Percentiles rank a stretch among this genome's conserved stretches.
Evolutionary conservation across 2,888 invertebrate species (phyloP).

Genomic region (Isotomurus palustris): DNA sequence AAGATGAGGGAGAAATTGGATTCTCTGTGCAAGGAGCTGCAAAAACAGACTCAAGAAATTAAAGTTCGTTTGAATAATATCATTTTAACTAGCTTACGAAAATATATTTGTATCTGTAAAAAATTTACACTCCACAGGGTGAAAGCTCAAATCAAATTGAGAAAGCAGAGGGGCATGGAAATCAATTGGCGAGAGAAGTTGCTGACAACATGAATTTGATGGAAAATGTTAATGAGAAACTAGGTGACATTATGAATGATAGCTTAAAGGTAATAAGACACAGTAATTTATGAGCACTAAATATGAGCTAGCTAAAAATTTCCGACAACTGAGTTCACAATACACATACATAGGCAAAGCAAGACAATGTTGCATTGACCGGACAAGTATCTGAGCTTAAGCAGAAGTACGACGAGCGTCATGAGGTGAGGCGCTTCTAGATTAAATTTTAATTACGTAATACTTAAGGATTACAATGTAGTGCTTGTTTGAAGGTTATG

Average conservation of each 20-base stretch:
- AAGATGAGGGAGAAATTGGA: constrained; percentile 41
- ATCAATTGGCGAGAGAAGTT: constrained; percentile 40
- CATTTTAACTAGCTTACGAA: not conserved
- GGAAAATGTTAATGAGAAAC: constrained; percentile 40
- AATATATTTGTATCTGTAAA: constrained; percentile 1
- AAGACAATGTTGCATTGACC: constrained; percentile 37
- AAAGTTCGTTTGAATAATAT: constrained; percentile 28
- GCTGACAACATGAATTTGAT: constrained; percentile 41
- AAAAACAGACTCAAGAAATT: constrained; percentile 42
- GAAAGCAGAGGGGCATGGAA: constrained; percentile 40
- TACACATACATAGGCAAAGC: constrained; percentile 26
- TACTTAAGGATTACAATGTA: too few species aligned
- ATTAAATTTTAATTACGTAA: too few species aligned
- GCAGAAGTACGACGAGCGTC: constrained; percentile 34
- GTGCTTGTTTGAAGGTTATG: constrained; percentile 12
- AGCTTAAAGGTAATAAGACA: constrained; percentile 30
- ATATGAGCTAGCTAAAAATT: not conserved
- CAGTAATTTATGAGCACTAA: not conserved
- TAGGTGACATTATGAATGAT: constrained; percentile 37
- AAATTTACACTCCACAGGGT: constrained; percentile 27
- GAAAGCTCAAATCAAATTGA: constrained; percentile 40
- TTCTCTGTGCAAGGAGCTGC: constrained; percentile 41
- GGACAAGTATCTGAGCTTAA: constrained; percentile 33
- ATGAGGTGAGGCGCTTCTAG: constrained; percentile 35
- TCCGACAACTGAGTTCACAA: not conserved